Percentiles rank a stretch among this genome's conserved stretches.
Evolutionary conservation across 2,113 vertebrate genomes (phyloP).

Genomic region (Mellivora capensis): DNA sequence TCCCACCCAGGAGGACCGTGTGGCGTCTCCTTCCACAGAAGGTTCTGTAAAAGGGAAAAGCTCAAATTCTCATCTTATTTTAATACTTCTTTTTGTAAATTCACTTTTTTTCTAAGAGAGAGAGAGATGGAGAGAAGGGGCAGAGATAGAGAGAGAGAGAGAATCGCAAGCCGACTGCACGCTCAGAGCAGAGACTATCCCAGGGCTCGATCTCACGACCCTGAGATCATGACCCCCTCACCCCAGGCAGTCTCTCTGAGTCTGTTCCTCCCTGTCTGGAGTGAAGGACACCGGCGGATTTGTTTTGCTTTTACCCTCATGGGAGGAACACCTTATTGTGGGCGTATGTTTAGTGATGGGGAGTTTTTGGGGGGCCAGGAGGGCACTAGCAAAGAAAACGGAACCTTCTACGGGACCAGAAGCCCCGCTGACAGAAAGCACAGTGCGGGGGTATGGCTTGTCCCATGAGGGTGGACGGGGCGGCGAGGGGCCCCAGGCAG

Average conservation of each 20-base stretch:
- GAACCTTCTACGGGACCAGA: not conserved
- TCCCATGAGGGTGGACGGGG: not conserved
- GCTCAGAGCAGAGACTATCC: accelerated
- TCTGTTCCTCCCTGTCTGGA: not conserved
- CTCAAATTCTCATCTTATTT: not conserved
- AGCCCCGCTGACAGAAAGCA: accelerated
- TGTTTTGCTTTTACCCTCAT: not conserved
- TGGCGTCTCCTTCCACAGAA: not conserved
- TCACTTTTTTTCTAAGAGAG: not conserved
- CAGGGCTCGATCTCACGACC: not conserved
- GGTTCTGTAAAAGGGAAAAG: not conserved
- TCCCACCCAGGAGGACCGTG: not conserved
- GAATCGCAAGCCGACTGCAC: not conserved
- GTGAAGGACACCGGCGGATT: not conserved
- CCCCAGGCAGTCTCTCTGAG: not conserved
- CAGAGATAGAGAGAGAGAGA: not conserved
- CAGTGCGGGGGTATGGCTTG: accelerated
- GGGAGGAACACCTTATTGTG: not conserved
- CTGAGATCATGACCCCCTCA: not conserved
- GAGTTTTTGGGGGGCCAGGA: no score
- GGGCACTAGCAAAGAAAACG: not conserved
- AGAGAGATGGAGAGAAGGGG: not conserved
- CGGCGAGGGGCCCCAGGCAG: accelerated
- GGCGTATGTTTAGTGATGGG: not conserved
- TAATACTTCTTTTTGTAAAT: not conserved